Evolutionary conservation across 1,140 invertebrate genomes (phyloP).

Genomic region (Delia radicum): DNA sequence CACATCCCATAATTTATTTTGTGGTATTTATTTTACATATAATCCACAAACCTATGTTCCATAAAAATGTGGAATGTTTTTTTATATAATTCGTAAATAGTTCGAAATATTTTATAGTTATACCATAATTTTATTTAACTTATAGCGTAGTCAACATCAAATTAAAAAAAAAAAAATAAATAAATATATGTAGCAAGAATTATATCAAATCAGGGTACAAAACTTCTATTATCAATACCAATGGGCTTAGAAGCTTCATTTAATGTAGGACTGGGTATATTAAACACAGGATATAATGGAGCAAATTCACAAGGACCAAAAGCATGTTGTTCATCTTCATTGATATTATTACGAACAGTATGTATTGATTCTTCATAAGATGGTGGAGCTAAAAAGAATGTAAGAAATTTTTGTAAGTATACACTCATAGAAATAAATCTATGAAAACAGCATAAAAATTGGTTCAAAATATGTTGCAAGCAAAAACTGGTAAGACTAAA

Average conservation of each 20-base stretch:
- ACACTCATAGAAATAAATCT: too few relatives aligned
- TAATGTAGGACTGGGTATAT: constrained; percentile 45
- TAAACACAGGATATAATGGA: constrained; percentile 51
- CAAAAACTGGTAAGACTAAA: too few relatives aligned
- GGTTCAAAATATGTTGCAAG: too few relatives aligned
- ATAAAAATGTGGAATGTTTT: neutral
- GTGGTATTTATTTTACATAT: neutral
- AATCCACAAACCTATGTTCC: neutral
- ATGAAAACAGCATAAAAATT: too few relatives aligned
- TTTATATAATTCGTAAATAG: neutral
- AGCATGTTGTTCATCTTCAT: constrained; percentile 48
- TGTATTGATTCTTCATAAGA: constrained; percentile 43
- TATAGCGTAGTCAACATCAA: neutral
- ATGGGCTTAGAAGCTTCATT: constrained; percentile 27
- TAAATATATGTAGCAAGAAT: neutral
- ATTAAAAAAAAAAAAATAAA: neutral
- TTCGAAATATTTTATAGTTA: neutral
- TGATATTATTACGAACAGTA: constrained; percentile 43
- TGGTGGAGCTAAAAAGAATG: constrained; percentile 37
- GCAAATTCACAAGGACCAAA: constrained; percentile 46
- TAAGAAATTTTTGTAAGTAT: neutral
- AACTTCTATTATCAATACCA: constrained; percentile 7
- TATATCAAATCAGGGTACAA: neutral
- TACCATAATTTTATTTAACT: neutral
- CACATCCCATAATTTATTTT: neutral